Conservation (phyloP, 2,113 vertebrate species). For the Sarotherodon lohbergeri region DNA sequence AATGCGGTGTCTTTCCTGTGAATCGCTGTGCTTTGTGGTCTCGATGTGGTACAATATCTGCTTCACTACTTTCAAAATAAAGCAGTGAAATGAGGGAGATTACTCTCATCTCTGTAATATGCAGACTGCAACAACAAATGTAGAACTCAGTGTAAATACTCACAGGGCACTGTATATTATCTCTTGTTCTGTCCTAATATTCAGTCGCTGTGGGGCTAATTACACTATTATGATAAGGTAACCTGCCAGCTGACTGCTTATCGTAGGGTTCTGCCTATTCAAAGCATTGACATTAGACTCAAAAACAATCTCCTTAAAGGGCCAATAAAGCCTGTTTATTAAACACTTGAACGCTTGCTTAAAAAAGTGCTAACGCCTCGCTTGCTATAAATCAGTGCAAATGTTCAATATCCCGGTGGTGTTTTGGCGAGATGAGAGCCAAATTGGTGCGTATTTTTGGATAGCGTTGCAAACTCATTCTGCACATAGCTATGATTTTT, state of each 20-base stretch:
- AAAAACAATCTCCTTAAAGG: neutral
- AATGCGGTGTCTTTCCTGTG: neutral
- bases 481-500: conserved; percentile 22
- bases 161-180: conserved; percentile 8
- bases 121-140: conserved; percentile 45
- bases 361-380: neutral
- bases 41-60: neutral
- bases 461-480: neutral
- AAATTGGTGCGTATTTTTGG: conserved; percentile 16
- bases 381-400: conserved; percentile 3
- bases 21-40: neutral
- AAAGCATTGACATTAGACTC: conserved; percentile 11
- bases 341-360: neutral
- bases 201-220: conserved; percentile 35
- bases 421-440: neutral
- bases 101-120: conserved; percentile 7
- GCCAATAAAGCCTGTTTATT: neutral
- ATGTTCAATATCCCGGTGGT: neutral
- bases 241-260: conserved; percentile 16
- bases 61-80: conserved; percentile 1
- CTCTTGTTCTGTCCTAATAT: conserved; percentile 11
- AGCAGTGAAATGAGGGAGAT: conserved; percentile 12
- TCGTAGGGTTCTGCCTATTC: neutral
- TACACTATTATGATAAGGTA: conserved; percentile 20
- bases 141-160: conserved; percentile 19